Evolutionary conservation across 2,113 vertebrate species (phyloP), one percentile per base, ranked within the genome.

Genomic region (Aplodontia rufa): DNA sequence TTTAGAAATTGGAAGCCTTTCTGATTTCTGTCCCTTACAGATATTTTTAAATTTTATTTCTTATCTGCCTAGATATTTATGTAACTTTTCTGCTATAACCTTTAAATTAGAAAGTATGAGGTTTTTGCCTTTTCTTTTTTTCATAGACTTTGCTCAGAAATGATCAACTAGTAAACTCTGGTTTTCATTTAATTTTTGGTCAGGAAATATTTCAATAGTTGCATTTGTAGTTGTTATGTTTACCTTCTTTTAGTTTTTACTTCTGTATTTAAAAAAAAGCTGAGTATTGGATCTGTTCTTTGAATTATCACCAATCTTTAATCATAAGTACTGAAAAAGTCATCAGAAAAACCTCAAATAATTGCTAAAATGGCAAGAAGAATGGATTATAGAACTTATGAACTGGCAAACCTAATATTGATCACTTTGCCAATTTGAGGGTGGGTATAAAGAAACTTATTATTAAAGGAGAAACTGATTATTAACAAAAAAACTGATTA

Each of bases 161-260:
- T 40, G 30, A 5, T 58, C 47, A 79, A 74, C 19, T 28, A 90
- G 30, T 26, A 85, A 55, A 80, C 30, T 26, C 6, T 47, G 58
- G 17, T 80, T 94, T 96, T 83, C 28, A 64, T 51, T 90, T 81
- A 76, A 80, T 75, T 76, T 86, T 94, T 83, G 37, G n/a, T n/a
- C 55, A 62, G 17, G 40, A 55, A 62, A 37, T 1, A 51, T 91
- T 78, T 83, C 28, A 71, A 14, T 40, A 78, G 45, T 62, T 92
- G 58, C n/a, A 66, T 58, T 66, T 86, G 51, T 82, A 75, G 35
- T 94, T 92, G 68, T 22, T 32, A 16, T 14, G 79, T 91, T 94
- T 78, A n/a, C 8, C 20, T 66, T 32, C 6, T 28, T 62, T 79
- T 88, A 72, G 72, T 88, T 72, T 91, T 88, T 2, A 51, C 30